phyloP scores from a whole-genome alignment of 1,140 invertebrate species.

The Penaeus japonicus region DNA sequence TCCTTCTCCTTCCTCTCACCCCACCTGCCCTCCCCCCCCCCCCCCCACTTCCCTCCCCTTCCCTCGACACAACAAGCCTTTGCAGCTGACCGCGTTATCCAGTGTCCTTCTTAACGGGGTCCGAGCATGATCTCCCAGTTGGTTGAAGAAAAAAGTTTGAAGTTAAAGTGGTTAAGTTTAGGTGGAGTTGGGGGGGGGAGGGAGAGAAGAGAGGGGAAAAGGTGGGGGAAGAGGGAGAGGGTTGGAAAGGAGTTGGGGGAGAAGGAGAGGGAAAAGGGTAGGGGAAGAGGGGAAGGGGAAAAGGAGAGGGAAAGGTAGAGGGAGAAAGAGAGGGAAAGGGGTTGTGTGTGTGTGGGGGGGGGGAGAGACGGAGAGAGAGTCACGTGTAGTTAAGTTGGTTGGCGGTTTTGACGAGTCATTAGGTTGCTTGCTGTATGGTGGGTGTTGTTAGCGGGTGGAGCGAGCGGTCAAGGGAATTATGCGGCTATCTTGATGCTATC shows the following conservation, averaged over 20 bases:
- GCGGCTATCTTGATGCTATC: too few species aligned
- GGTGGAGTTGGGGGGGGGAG: neutral
- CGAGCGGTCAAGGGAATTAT: too few species aligned
- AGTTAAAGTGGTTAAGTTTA: neutral
- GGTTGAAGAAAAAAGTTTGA: neutral
- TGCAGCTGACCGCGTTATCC: neutral
- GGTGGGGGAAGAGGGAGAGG: too few species aligned
- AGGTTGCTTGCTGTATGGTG: too few species aligned
- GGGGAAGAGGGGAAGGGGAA: too few species aligned
- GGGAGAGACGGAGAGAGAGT: neutral
- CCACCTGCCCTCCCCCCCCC: neutral
- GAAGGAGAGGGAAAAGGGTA: too few species aligned
- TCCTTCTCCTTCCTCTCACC: too few species aligned
- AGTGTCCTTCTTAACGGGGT: neutral
- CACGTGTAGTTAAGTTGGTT: too few species aligned
- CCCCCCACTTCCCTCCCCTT: neutral
- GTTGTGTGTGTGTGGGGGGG: neutral
- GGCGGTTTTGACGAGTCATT: too few species aligned
- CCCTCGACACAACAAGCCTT: neutral
- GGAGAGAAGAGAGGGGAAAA: neutral
- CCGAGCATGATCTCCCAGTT: neutral
- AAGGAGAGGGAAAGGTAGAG: neutral
- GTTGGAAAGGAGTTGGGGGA: neutral
- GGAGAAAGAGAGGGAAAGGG: neutral
- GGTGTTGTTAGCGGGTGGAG: too few species aligned